Base-by-base conservation (phyloP, 2,888 invertebrate species). In the Homarus gammarus region DNA sequence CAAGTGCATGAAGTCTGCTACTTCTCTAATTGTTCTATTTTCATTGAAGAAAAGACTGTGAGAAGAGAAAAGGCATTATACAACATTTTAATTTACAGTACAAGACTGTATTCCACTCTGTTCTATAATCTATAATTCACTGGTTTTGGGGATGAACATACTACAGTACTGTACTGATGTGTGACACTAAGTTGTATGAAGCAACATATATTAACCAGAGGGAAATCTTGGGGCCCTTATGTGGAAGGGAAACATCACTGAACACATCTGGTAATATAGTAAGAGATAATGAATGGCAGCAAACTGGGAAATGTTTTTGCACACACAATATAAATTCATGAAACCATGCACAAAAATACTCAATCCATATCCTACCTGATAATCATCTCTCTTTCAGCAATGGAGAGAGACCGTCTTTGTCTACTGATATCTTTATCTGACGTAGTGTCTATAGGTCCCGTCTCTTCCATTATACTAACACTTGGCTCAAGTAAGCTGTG, bases 41-140 rank as follows among this genome's bases (percentile, higher is more conserved):
- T 92, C 92, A 77, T 92, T 90, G 90, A 92, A 92, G 84, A 92
- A 92, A n/a, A 92, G 82, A 56, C 92, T 92, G 84, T 15, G 77
- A 83, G 27, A 31, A 56, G 27, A 18, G 12, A 1, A 83, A 51
- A 70, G 2, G 0, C 33, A 31, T 33, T 31, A 56, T 33, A 49
- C 2, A 10, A 73, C 38, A n/a, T 22, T 22, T 33, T 12, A 49
- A 51, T 73, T 51, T 44, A 56, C n/a, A n/a, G n/a, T n/a, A n/a
- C n/a, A n/a, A n/a, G n/a, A n/a, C n/a, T n/a, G n/a, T n/a, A n/a
- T n/a, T n/a, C n/a, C n/a, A n/a, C n/a, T n/a, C n/a, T n/a, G n/a
- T n/a, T n/a, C n/a, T n/a, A n/a, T n/a, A n/a, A n/a, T n/a, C n/a
- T n/a, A n/a, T n/a, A n/a, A n/a, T n/a, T n/a, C n/a, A n/a, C n/a